Evolutionary conservation across 2,888 invertebrate species (phyloP).

Genomic region (Tenthredo notha): DNA sequence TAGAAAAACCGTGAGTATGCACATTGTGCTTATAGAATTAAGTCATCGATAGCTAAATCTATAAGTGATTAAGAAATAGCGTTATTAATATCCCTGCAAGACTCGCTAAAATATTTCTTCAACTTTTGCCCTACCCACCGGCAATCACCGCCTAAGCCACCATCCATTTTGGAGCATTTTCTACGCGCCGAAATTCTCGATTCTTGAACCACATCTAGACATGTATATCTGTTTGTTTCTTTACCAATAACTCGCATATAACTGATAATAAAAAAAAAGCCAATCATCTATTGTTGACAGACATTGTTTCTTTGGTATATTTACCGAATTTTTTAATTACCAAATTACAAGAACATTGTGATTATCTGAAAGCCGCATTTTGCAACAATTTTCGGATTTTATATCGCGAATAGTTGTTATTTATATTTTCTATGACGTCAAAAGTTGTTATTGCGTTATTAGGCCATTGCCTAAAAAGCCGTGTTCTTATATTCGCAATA

Average conservation of each 20-base stretch:
- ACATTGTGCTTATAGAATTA: not conserved
- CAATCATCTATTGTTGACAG: not conserved
- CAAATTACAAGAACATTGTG: not conserved
- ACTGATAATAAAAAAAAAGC: not conserved
- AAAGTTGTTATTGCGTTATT: not conserved
- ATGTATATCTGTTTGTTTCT: slow-evolving; percentile 1
- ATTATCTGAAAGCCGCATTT: not conserved
- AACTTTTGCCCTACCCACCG: slow-evolving; percentile 38
- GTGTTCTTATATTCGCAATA: no score
- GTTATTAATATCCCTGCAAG: not conserved
- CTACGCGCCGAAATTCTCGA: slow-evolving; percentile 42
- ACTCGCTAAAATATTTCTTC: not conserved
- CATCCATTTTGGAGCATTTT: slow-evolving; percentile 49
- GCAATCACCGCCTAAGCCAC: slow-evolving; percentile 41
- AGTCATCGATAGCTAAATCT: not conserved
- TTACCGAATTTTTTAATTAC: not conserved
- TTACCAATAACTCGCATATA: not conserved
- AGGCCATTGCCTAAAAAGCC: not conserved
- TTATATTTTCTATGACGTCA: not conserved
- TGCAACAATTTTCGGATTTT: not conserved
- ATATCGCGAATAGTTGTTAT: not conserved
- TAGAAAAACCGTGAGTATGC: slow-evolving; percentile 43
- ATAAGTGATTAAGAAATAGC: not conserved
- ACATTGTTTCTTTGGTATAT: not conserved
- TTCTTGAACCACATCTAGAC: not conserved